Base-by-base conservation (phyloP, 2,113 vertebrate species). In the Phodopus roborovskii region DNA sequence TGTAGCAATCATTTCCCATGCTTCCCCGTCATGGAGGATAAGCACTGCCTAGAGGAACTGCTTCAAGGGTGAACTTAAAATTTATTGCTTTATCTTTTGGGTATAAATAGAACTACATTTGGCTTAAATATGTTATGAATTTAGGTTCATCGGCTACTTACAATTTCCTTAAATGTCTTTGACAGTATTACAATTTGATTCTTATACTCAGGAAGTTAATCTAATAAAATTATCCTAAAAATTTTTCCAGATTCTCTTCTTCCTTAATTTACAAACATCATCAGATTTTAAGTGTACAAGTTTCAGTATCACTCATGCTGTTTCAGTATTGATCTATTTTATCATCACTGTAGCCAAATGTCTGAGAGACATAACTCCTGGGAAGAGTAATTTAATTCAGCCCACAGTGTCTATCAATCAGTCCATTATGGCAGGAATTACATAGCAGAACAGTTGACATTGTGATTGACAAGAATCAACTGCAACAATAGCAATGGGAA, bases 151-250 rank as follows among this genome's bases (percentile, higher is more conserved):
- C 12, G 60, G 28, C 83, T 20, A 66, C 13, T 16, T n/a, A 48
- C 64, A 56, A 4, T 48, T 15, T 95, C 68, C 91, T 78, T 66
- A 50, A 42, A 89, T 13, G 45, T 68, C 0, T 39, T 48, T 85
- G 66, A 82, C 20, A 83, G 24, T 66, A 50, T 60, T 73, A 11
- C 8, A 68, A n/a, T n/a, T 84, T 62, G 13, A 16, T 3, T 88
- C 15, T 91, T 96, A 24, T 58, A 71, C 6, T 81, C 26, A 39
- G 26, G 2, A 9, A 77, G 13, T 24, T 13, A 75, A 73, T 3
- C 15, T 53, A 91, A 93, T 16, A 64, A n/a, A 84, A 85, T 91
- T 42, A 88, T 75, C 88, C 39, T 91, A 6, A 33, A 77, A 95
- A 45, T 85, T 39, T 19, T 84, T 64, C 60, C 53, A 48, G 28